Percentiles rank a stretch among this genome's conserved stretches.
phyloP scores from a whole-genome alignment of 2,888 invertebrate species.

The Zeuzera pyrina region DNA sequence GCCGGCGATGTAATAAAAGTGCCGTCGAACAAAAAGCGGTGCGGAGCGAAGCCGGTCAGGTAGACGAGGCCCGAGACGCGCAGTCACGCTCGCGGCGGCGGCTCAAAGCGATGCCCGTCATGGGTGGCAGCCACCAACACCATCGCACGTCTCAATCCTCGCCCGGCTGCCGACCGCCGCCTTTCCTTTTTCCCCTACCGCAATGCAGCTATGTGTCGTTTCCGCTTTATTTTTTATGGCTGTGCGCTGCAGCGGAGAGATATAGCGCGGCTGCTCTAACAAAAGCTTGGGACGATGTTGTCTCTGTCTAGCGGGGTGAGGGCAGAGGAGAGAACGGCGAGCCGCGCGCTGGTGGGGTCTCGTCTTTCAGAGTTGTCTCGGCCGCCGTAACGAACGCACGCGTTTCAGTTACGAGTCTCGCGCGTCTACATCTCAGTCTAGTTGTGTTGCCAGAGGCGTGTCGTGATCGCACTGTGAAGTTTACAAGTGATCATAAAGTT shows the following conservation, averaged over 20 bases:
- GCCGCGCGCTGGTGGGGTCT: conserved; percentile 53
- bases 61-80: conserved; percentile 38
- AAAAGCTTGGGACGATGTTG: conserved; percentile 38
- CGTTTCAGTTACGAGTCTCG: conserved; percentile 29
- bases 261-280: conserved; percentile 54
- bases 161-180: conserved; percentile 65
- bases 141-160: conserved; percentile 73
- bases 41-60: conserved; percentile 26
- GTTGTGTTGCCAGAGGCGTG: conserved; percentile 48
- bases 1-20: conserved; percentile 66
- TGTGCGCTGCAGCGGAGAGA: conserved; percentile 66
- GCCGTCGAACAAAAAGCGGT: conserved; percentile 60
- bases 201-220: conserved; percentile 71
- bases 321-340: conserved; percentile 38
- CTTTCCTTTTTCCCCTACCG: conserved; percentile 71
- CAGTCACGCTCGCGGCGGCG: conserved; percentile 37
- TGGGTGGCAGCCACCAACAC: conserved; percentile 72
- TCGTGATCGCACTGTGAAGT: conserved; percentile 59
- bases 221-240: conserved; percentile 70
- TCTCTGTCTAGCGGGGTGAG: conserved; percentile 42
- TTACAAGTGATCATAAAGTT: conserved; percentile 45
- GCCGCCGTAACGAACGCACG: conserved; percentile 48
- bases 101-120: conserved; percentile 65
- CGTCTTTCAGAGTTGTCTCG: conserved; percentile 61
- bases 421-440: conserved; percentile 49